Conservation (phyloP, 2,888 invertebrate genomes). For the Tetropium fuscum region DNA sequence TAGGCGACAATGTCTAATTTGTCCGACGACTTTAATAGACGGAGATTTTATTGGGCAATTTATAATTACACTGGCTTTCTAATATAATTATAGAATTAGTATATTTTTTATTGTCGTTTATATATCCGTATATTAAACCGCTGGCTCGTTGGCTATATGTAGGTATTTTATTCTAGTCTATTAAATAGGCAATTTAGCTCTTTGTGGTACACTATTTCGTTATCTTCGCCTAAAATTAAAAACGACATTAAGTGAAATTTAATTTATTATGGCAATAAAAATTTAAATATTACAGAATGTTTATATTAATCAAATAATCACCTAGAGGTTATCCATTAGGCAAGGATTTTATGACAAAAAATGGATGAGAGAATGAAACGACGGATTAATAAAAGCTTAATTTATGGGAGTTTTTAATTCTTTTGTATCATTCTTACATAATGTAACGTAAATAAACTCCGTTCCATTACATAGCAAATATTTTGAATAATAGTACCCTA, state of each 20-base stretch:
- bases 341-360: too few relatives aligned
- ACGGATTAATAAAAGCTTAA: too few relatives aligned
- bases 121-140: neutral
- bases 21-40: neutral
- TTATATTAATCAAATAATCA: too few relatives aligned
- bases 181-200: conserved; percentile 1
- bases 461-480: too few relatives aligned
- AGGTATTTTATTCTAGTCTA: neutral
- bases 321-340: too few relatives aligned
- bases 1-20: neutral
- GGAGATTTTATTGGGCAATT: conserved; percentile 26
- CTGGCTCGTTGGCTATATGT: neutral
- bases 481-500: too few relatives aligned
- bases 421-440: too few relatives aligned
- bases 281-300: too few relatives aligned
- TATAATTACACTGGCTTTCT: neutral
- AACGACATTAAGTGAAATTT: neutral
- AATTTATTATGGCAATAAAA: neutral
- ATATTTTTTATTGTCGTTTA: conserved; percentile 1
- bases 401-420: too few relatives aligned
- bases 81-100: neutral
- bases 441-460: too few relatives aligned
- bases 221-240: conserved; percentile 3
- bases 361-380: too few relatives aligned
- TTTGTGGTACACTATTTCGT: neutral